A percentile compares a stretch with the other conserved stretches of the same genome.
Evolutionary conservation across 2,888 invertebrate species (phyloP).

Genomic region (Liopterus haemorrhoidalis): DNA sequence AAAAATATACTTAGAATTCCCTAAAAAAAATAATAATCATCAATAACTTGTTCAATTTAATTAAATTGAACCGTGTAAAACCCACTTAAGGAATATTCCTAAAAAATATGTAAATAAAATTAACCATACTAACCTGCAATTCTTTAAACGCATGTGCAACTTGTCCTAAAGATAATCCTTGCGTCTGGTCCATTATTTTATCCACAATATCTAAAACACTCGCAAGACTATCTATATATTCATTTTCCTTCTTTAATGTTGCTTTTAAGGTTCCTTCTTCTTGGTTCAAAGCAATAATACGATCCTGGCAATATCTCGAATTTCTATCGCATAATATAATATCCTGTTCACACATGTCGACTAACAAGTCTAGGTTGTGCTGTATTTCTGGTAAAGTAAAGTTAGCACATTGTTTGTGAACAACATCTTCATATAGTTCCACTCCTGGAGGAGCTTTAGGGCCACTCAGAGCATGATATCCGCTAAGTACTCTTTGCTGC

Average conservation of each 20-base stretch:
- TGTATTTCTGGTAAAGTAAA: slow-evolving; percentile 83
- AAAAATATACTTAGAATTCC: no score
- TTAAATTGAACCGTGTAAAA: slow-evolving; percentile 4
- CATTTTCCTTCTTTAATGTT: slow-evolving; percentile 64
- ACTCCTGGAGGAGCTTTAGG: slow-evolving; percentile 52
- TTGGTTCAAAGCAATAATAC: slow-evolving; percentile 69
- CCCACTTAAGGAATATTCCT: slow-evolving; percentile 10
- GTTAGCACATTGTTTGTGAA: slow-evolving; percentile 57
- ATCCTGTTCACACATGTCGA: slow-evolving; percentile 87
- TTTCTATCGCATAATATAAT: slow-evolving; percentile 81
- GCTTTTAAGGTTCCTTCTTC: slow-evolving; percentile 68
- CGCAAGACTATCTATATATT: slow-evolving; percentile 65
- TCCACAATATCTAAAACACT: slow-evolving; percentile 64
- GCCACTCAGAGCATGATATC: slow-evolving; percentile 85
- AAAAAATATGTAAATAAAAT: slow-evolving; percentile 20
- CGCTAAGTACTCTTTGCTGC: slow-evolving; percentile 84
- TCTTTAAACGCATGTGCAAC: slow-evolving; percentile 54
- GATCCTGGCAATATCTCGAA: slow-evolving; percentile 70
- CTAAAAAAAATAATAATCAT: background rate
- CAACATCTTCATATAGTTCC: slow-evolving; percentile 58
- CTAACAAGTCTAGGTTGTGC: slow-evolving; percentile 85
- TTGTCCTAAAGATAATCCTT: slow-evolving; percentile 53
- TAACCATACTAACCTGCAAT: slow-evolving; percentile 45
- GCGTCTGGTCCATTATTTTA: slow-evolving; percentile 49
- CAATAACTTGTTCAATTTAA: slow-evolving; percentile 4